Evolutionary conservation across 2,113 vertebrate species (phyloP), one percentile per base, ranked within the genome.

Genomic region (Donacobius atricapilla): DNA sequence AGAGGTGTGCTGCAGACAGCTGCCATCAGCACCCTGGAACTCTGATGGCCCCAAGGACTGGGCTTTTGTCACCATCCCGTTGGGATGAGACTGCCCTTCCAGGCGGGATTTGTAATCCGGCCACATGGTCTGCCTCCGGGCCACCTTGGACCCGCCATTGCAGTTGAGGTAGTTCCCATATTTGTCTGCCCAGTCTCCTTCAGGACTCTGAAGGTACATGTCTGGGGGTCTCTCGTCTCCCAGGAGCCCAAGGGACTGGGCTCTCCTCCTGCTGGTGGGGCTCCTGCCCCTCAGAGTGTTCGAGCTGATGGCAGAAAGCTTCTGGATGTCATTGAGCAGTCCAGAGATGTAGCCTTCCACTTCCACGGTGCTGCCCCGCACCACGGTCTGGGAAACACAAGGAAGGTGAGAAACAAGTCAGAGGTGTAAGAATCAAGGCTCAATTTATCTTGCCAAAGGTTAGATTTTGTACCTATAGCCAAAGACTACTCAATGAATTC

Each of bases 241-340:
- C 80, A 99, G 97, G 30, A 99, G 98, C 68, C 99, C 99, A 20
- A 99, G 97, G 19, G 99, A 99, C 96, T 99, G 99, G 5, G 99
- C 99, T 95, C 99, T 98, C 94, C 99, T 99, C 88, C 99, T 98
- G 25, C 98, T 99, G 27, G 99, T 98, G 63, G 98, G 98, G 95
- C 99, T 99, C 91, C 98, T 98, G 92, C 99, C 99, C 47, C 99
- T 98, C 73, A 99, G 91, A 40, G 99, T 99, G 95, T 99, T 99
- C 5, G 99, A 99, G 65, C 99, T 99, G 98, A 98, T 99, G 97
- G 99, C 99, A 3, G 99, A 99, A 76, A 99, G 97, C 51, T 99
- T 99, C 98, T 98, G 99, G 98, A 99, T 99, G 73, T 99, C 99
- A 0, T 98, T 99, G 96, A 99, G 98, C 97, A 99, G 97, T 91